Percentiles rank a stretch among this genome's conserved stretches.
Evolutionary conservation across 64 coral and sea anemone species (phyloP).

Genomic region (Cladopsammia gracilis): DNA sequence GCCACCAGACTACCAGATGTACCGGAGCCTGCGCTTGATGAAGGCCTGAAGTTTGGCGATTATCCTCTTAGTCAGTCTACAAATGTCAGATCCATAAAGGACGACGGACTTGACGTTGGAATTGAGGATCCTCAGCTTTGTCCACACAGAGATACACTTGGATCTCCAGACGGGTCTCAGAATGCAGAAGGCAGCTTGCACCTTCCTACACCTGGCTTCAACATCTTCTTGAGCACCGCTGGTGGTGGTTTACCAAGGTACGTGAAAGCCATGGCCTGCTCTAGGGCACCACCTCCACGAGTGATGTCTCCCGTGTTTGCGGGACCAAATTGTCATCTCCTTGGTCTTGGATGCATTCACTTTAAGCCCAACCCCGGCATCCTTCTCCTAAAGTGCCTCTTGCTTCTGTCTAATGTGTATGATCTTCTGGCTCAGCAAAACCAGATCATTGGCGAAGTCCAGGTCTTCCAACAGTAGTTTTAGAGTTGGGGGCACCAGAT

Average conservation of each 20-base stretch:
- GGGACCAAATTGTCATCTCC: not conserved
- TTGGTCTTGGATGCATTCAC: constrained; percentile 10
- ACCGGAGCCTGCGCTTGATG: not conserved
- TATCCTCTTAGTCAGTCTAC: too few relatives aligned
- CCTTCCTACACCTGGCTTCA: constrained; percentile 32
- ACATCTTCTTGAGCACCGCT: constrained; percentile 27
- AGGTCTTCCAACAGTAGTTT: too few relatives aligned
- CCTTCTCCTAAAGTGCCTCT: constrained; percentile 24
- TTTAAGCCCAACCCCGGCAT: not conserved
- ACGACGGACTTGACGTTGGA: constrained; percentile 33
- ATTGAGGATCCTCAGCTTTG: constrained; percentile 41
- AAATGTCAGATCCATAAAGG: not conserved
- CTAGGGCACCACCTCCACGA: not conserved
- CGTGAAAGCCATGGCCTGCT: not conserved
- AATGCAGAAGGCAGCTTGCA: constrained; percentile 5
- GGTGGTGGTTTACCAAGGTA: constrained; percentile 42
- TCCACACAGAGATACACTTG: constrained; percentile 33
- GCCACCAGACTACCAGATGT: too few relatives aligned
- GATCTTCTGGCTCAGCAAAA: constrained; percentile 41
- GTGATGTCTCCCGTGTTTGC: not conserved
- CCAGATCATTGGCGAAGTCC: not conserved
- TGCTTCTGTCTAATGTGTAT: not conserved
- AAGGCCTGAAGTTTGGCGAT: not conserved
- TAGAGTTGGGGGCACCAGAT: too few relatives aligned
- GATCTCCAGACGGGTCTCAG: constrained; percentile 13